Base-by-base conservation (phyloP, 1,140 invertebrate genomes). In the Glomeris maerens region DNA sequence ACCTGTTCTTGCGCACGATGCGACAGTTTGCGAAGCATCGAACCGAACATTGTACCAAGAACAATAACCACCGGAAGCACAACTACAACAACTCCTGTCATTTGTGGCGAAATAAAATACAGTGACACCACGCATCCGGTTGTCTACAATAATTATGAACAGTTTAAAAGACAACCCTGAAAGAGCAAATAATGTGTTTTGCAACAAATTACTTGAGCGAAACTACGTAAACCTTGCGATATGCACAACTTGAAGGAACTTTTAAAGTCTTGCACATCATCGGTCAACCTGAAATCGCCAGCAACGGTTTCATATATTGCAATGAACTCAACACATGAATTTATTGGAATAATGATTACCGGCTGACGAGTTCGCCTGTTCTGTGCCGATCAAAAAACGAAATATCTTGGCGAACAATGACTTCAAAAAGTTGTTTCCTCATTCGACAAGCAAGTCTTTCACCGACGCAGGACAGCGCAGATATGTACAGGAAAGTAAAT, bases 211-310 rank as follows among this genome's bases (percentile, higher is more conserved):
- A 84, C 81, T 72, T 94, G 90, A 10, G 87, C 82, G 14, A 75
- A 64, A 49, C 84, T 88, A 57, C 84, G 72, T 31, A 95, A 62
- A 1, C 92, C 91, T 65, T 91, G 87, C 2, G 90, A 86, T 50
- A 96, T 79, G 41, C 80, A 83, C 55, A 83, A 76, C 66, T 96
- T 96, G 62, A 96, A 96, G 2, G 84, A 84, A 59, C 89, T 91
- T 70, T 97, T 96, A 62, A 96, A 96, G 60, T 96, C 91, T 68
- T 96, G 92, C 20, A 96, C 81, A 73, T 97, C 92, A 55, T 80
- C 78, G 23, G 89, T 93, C 48, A 96, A 67, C 61, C 84, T 83
- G 58, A 48, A 72, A 72, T 5, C 10, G 20, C 4, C 20, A 17
- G 25, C 20, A 10, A 36, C 17, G 17, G 17, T 36, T 10, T 36